Evolutionary conservation across 2,113 vertebrate genomes (phyloP), one percentile per base, ranked within the genome.

Genomic region (Syngnathus floridae): DNA sequence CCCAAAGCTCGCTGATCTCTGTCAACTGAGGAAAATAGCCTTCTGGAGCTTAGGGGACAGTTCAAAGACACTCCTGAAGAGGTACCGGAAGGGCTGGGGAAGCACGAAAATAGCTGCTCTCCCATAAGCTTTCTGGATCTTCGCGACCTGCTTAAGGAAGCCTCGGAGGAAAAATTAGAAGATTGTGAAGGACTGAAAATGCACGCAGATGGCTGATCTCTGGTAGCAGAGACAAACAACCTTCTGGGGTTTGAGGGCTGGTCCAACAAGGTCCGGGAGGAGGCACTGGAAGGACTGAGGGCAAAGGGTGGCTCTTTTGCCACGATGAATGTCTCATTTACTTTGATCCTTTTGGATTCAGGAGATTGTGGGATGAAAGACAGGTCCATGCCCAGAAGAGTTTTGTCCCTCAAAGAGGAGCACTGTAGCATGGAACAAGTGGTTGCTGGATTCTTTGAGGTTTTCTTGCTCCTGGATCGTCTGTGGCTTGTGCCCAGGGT

Each of bases 281-380:
- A 51, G 0, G 56, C 8, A 31, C 12, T 16, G 67, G 68, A 65
- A 40, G 31, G 55, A 57, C 55, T 36, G 31, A 36, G 17, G 36
- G 17, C 52, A 64, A 46, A 45, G 13, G 54, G 13, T 69, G 64
- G 3, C 45, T 56, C 36, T 22, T 61, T 45, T 26, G 35, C 54
- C 35, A 83, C 45, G 1, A 48, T 62, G 31, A 82, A 85, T 7
- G 83, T 81, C 46, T 77, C 14, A 3, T 87, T 72, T 46, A 79
- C 41, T 0, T 17, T 13, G 1, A 8, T 14, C 0, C 52, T 59
- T 40, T 31, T 14, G 4, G 49, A 45, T 40, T 75, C 14, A n/a
- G 9, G 41, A 45, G n/a, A 17, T 1, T 66, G 12, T 5, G 21
- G 16, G 1, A 9, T 1, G 8, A 0, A 48, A 38, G 81, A 82